These are phyloP conservation scores for Folsomia candida DNA, from an alignment of 2,888 invertebrate species.

Conservation along the genomic window DNA sequence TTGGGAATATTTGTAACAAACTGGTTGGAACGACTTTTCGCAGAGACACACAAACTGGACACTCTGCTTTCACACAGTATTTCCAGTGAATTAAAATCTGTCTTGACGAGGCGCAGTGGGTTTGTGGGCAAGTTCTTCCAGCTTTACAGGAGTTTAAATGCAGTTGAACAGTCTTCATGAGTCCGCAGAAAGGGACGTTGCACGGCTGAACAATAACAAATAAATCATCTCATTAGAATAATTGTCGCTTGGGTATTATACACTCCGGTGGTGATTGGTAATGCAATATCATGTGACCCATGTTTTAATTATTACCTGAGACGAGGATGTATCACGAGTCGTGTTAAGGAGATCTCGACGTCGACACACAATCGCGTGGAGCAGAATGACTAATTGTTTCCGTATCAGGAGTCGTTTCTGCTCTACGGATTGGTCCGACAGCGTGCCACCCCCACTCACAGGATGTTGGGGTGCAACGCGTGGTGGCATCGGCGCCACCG, in stretches of 20 bases:
- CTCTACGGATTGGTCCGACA: not conserved
- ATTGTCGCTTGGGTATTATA: too few relatives aligned
- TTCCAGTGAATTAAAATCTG: slow-evolving; percentile 37
- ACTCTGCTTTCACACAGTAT: slow-evolving; percentile 25
- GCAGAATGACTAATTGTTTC: slow-evolving; percentile 36
- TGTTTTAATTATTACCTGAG: too few relatives aligned
- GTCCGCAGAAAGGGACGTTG: slow-evolving; percentile 29
- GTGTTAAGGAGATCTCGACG: slow-evolving; percentile 14
- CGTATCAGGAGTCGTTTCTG: slow-evolving; percentile 35
- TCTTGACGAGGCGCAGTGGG: slow-evolving; percentile 29
- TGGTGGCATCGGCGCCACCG: too few relatives aligned
- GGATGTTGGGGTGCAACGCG: not conserved
- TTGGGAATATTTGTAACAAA: slow-evolving; percentile 26
- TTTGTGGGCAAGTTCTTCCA: slow-evolving; percentile 23
- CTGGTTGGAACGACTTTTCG: slow-evolving; percentile 27
- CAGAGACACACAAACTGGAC: slow-evolving; percentile 27
- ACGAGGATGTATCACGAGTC: not conserved
- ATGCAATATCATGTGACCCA: not conserved
- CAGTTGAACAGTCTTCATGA: slow-evolving; percentile 27
- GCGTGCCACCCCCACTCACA: not conserved
- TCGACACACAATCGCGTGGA: slow-evolving; percentile 33
- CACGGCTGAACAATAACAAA: slow-evolving; percentile 22
- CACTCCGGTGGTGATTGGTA: too few relatives aligned
- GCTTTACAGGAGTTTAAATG: slow-evolving; percentile 29
- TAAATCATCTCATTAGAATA: too few relatives aligned